A percentile compares a stretch with the other conserved stretches of the same genome.
Evolutionary conservation across 2,113 vertebrate genomes (phyloP).

Genomic region (Triplophysa dalaica): DNA sequence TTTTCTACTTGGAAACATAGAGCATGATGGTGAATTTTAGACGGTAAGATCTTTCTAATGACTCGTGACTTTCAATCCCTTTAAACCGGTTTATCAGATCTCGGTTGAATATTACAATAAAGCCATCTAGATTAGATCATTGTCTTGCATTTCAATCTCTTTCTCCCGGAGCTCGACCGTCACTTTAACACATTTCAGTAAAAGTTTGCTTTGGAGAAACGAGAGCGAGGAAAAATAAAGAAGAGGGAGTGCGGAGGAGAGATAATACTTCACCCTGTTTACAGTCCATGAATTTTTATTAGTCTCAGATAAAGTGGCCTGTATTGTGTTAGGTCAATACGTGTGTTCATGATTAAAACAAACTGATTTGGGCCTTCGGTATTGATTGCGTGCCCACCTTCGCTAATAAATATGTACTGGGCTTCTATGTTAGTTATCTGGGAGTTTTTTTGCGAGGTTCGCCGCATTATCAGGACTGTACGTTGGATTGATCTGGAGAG

Average conservation of each 20-base stretch:
- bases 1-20: not conserved
- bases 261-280: constrained; percentile 64
- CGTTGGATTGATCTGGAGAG: constrained; percentile 35
- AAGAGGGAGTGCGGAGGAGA: constrained; percentile 22
- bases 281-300: constrained; percentile 78
- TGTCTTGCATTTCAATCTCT: constrained; percentile 45
- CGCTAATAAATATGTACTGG: constrained; percentile 62
- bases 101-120: constrained; percentile 1
- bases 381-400: constrained; percentile 64
- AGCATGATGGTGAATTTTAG: constrained; percentile 2
- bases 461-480: constrained; percentile 32
- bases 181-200: constrained; percentile 20
- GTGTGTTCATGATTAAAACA: constrained; percentile 74
- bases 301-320: constrained; percentile 69
- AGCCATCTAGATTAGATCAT: constrained; percentile 37
- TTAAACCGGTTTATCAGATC: constrained; percentile 19
- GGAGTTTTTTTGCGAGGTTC: constrained; percentile 35
- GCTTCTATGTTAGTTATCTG: constrained; percentile 62
- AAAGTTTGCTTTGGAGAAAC: constrained; percentile 26
- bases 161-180: not conserved
- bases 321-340: constrained; percentile 73
- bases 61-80: constrained; percentile 26
- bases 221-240: not conserved
- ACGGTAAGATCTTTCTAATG: constrained; percentile 20
- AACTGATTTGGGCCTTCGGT: constrained; percentile 66